phyloP scores from a whole-genome alignment of 2,113 vertebrate species.

The Hiodon tergisus region DNA sequence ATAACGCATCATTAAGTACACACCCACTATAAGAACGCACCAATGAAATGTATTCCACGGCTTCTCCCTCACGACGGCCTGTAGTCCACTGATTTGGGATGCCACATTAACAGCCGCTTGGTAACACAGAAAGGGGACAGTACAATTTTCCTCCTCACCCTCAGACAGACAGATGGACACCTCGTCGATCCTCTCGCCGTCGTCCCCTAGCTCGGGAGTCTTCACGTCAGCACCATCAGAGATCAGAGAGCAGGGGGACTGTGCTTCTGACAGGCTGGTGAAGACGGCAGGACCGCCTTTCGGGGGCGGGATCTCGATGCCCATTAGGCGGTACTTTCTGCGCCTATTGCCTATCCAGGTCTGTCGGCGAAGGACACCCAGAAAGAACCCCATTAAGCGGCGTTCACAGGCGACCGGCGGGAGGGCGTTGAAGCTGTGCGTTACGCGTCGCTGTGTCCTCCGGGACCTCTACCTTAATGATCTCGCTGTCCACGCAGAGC shows the following conservation, averaged over 20 bases:
- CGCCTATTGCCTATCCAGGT: constrained; percentile 98
- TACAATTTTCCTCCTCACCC: constrained; percentile 57
- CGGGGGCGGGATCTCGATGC: constrained; percentile 92
- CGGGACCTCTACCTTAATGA: constrained; percentile 77
- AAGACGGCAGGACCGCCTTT: constrained; percentile 90
- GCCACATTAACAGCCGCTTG: too few relatives aligned
- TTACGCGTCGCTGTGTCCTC: not conserved
- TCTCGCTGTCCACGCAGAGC: constrained; percentile 94
- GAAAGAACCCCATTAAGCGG: too few relatives aligned
- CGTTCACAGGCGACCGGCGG: too few relatives aligned
- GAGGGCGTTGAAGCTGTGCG: too few relatives aligned
- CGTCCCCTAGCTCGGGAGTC: constrained; percentile 72
- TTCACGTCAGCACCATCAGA: constrained; percentile 67
- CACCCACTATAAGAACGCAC: too few relatives aligned
- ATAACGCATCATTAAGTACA: too few relatives aligned
- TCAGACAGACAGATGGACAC: constrained; percentile 86
- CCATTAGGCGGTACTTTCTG: constrained; percentile 96
- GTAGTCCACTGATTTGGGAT: too few relatives aligned
- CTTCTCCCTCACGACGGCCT: too few relatives aligned
- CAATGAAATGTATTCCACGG: too few relatives aligned
- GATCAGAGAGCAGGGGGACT: constrained; percentile 68
- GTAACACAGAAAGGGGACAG: not conserved
- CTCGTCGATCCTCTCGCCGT: constrained; percentile 80
- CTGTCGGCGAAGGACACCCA: constrained; percentile 52
- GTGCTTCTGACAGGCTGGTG: constrained; percentile 70